Base-by-base conservation (phyloP, 2,797 vertebrate genomes). In the Diplodus sargus region DNA sequence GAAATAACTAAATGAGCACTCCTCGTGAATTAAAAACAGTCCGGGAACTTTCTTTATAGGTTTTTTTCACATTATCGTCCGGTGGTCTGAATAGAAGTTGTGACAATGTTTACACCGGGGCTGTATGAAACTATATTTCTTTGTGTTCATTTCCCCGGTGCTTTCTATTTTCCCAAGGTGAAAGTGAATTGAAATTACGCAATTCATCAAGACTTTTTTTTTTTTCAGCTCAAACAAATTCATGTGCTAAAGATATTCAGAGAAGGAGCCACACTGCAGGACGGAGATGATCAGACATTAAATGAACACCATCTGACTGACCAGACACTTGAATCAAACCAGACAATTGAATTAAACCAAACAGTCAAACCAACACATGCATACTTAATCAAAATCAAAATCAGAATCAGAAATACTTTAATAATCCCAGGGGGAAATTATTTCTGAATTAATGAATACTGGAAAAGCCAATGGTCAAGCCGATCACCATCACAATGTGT, bases 1-100 rank as follows among this genome's bases (percentile, higher is more conserved):
- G 83, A 92, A 93, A 92, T 66, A 79, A 90, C 65, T 83, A 86
- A 90, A 92, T 81, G 70, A 89, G 88, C 63, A 49, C 68, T 83
- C 74, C 84, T 92, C 12, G 0, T 79, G 79, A 79, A 86, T 83
- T 89, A 80, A 82, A 89, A 83, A 56, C 76, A 79, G 73, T 68
- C 78, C 65, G 71, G 15, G 64, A 91, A 85, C 86, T 91, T 90
- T 90, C 83, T 83, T 78, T 59, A 76, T 62, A 48, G 67, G 59
- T 73, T 78, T 49, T 48, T 76, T 34, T 34, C 6, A 51, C 76
- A 67, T 82, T 82, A 61, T 76, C 83, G 51, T 79, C 56, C 73
- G 68, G 66, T 61, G 78, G 77, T 75, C 30, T 74, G 70, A 77
- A 58, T 54, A 42, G 49, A 75, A 73, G 53, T 68, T 72, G 39